Evolutionary conservation across 2,888 invertebrate species (phyloP), one percentile per base, ranked within the genome.

Genomic region (Andrena fulva): DNA sequence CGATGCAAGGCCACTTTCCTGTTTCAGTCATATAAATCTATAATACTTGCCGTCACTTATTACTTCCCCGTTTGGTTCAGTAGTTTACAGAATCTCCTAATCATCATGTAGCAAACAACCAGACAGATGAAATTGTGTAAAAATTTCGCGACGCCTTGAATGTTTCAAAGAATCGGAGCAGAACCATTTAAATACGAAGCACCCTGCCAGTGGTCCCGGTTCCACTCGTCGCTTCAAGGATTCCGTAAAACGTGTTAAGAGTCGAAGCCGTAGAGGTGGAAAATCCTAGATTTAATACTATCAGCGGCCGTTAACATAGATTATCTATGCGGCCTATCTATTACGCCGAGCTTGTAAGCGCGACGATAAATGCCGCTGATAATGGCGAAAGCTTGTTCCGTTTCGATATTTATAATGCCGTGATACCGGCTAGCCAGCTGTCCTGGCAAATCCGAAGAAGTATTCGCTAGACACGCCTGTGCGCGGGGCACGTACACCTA

Each of bases 331-430:
- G n/a, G 3, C 27, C 59, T 68, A 69, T 82, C 56, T 76, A 59
- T 52, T 68, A 63, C 63, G 35, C 54, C 10, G 54, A 63, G 29
- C 54, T 62, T 50, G 62, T 68, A 54, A 56, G 16, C 48, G 60
- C 29, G 62, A 73, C 56, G 69, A 84, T 70, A 54, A 77, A 75
- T 52, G 68, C 62, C 12, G 64, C 42, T 63, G 77, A 80, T 80
- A 73, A 77, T 59, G 29, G 64, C 59, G 62, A 68, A 85, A 70
- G 50, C 69, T 63, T 75, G 78, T 71, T 66, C 27, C 52, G n/a
- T 33, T 78, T 71, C 27, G 71, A 78, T 83, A 83, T 85, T 87
- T 85, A 85, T 85, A 77, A 75, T n/a, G n/a, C 24, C 66, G 62
- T 12, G 48, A 69, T 77, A 42, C 52, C 20, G 63, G 31, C 52